Evolutionary conservation across 2,888 invertebrate species (phyloP).

Genomic region (Seladonia tumulorum): DNA sequence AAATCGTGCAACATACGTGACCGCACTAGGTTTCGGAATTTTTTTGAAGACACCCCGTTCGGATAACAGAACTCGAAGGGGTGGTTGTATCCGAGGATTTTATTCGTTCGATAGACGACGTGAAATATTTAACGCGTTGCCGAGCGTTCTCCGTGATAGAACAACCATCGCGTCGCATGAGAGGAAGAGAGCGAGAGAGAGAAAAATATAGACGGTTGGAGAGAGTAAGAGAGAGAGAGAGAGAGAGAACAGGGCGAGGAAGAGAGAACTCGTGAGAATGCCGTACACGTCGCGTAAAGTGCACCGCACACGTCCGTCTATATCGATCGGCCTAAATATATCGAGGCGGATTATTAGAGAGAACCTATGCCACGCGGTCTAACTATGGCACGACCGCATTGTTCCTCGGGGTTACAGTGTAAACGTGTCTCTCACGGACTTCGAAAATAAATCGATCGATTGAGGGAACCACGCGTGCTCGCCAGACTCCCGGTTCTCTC

Average conservation of each 20-base stretch:
- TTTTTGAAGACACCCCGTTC: background rate
- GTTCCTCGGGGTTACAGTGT: slow-evolving; percentile 67
- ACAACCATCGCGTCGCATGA: background rate
- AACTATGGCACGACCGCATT: slow-evolving; percentile 71
- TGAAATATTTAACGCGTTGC: background rate
- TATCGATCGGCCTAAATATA: slow-evolving; percentile 83
- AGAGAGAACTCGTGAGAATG: slow-evolving; percentile 36
- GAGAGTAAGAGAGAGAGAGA: background rate
- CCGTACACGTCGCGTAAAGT: slow-evolving; percentile 56
- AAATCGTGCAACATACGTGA: background rate
- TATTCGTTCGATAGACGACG: background rate
- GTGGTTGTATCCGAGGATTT: background rate
- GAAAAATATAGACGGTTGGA: background rate
- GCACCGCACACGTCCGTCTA: slow-evolving; percentile 67
- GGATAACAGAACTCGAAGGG: background rate
- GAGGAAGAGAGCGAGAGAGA: background rate
- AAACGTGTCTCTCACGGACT: slow-evolving; percentile 57
- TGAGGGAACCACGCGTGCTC: slow-evolving; percentile 1
- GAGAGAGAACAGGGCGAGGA: background rate
- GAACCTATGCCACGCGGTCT: slow-evolving; percentile 68
- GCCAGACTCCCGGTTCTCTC: background rate
- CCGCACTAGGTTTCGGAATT: background rate
- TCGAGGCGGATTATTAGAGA: slow-evolving; percentile 78
- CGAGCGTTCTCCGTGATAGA: background rate
- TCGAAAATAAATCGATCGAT: slow-evolving; percentile 55